Evolutionary conservation across 2,888 invertebrate genomes (phyloP), one percentile per base, ranked within the genome.

Genomic region (Phyto melanocephala): DNA sequence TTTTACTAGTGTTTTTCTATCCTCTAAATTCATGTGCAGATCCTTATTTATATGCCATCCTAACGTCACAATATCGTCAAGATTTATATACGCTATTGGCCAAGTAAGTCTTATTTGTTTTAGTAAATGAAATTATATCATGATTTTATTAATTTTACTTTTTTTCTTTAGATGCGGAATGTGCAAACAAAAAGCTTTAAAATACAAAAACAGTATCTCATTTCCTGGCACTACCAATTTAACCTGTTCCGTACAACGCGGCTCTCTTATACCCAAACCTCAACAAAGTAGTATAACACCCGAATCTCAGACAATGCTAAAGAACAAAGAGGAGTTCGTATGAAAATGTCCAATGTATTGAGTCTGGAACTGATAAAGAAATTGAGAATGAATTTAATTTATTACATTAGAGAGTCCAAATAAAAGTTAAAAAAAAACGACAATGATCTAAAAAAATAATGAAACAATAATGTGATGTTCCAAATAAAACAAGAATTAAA

Each of bases 11-110:
- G 8, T 97, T 98, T 89, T 97, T 98, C 89, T 96, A 97, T 89
- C 98, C 98, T 0, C 91, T 98, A 81, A 98, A 98, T 91, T 96
- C 97, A 0, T 97, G 97, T 89, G 96, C 97, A 45, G 97, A 98
- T 92, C 98, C 98, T 0, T 97, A 97, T 92, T 92, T 98, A 2
- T 98, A 98, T 90, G 97, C 97, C 17, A 96, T 98, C 85, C 92
- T 97, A 88, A 98, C 97, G 7, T 94, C 96, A 83, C 97, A 97
- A 90, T 97, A 96, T 88, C 93, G 96, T 50, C 93, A 94, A 85
- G 97, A 97, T 89, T 92, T 96, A 22, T 92, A 94, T 68, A 92
- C 93, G 11, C 89, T 96, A 47, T 91, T 96, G 62, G 93, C 94
- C 2, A 93, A 94, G 92, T 95, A 92, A 83, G 86, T 85, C n/a